Conservation (phyloP, 1,140 invertebrate species). For the Cydia strobilella region DNA sequence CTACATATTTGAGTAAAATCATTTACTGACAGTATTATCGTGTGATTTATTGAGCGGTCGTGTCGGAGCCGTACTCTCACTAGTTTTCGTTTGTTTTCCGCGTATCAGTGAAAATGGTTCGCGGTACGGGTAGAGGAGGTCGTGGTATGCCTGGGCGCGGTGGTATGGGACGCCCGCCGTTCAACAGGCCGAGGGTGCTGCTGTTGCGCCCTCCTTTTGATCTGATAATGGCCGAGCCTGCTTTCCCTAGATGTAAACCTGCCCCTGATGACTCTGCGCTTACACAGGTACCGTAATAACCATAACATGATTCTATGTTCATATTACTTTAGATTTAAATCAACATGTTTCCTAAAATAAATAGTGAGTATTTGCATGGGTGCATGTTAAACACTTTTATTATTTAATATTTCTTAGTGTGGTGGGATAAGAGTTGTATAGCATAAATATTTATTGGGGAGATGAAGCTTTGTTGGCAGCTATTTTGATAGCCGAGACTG, state of each 20-base stretch:
- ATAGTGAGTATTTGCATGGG: no score
- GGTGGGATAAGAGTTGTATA: no score
- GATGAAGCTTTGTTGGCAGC: no score
- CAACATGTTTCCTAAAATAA: no score
- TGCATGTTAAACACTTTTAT: no score
- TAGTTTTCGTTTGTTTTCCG: slow-evolving; percentile 22
- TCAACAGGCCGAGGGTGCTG: slow-evolving; percentile 85
- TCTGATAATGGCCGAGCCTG: slow-evolving; percentile 91
- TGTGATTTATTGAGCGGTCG: slow-evolving; percentile 9
- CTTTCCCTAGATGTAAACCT: slow-evolving; percentile 93
- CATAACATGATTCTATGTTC: no score
- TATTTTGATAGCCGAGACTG: no score
- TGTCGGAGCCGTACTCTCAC: not conserved
- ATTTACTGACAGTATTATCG: slow-evolving; percentile 18
- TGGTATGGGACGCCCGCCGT: slow-evolving; percentile 83
- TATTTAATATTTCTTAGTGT: no score
- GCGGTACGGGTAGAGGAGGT: slow-evolving; percentile 81
- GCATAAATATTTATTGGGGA: no score
- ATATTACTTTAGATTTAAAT: no score
- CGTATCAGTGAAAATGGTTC: slow-evolving; percentile 53
- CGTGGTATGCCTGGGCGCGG: slow-evolving; percentile 81
- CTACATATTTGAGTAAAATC: not conserved
- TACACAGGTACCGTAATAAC: slow-evolving; percentile 83
- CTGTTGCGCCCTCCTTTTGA: slow-evolving; percentile 95
- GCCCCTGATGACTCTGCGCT: slow-evolving; percentile 92